Conservation (phyloP, 2,797 vertebrate genomes). For the Tinamus major region DNA sequence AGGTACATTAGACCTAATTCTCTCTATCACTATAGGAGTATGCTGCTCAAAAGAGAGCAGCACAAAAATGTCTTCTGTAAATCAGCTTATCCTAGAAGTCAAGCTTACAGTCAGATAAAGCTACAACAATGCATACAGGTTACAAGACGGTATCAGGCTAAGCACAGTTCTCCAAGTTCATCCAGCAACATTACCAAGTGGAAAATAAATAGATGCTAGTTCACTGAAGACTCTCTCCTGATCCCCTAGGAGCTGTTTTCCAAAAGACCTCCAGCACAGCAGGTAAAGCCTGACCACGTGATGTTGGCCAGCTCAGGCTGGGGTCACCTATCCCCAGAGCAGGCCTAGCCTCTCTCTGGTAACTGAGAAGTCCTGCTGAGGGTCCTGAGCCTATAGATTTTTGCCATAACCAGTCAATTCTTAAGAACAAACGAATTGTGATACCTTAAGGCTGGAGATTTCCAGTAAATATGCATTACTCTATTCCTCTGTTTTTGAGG, state of each 20-base stretch:
- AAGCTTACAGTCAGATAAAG: background rate
- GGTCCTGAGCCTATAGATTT: background rate
- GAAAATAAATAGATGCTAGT: background rate
- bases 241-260: background rate
- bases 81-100: background rate
- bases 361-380: background rate
- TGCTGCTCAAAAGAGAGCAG: background rate
- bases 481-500: background rate
- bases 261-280: background rate
- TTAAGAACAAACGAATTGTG: background rate
- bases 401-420: background rate
- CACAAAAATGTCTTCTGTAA: background rate
- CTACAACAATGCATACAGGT: background rate
- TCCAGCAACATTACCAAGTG: background rate
- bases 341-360: background rate
- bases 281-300: background rate
- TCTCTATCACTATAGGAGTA: background rate
- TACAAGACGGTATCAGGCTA: background rate
- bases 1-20: background rate
- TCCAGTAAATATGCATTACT: background rate
- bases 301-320: background rate
- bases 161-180: background rate
- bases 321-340: background rate
- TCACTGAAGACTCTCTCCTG: background rate
- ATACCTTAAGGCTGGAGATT: background rate